Percentiles rank a stretch among this genome's conserved stretches.
These are phyloP conservation scores for Zootermopsis nevadensis DNA, from an alignment of 2,888 invertebrate species.

Conservation along the genomic window DNA sequence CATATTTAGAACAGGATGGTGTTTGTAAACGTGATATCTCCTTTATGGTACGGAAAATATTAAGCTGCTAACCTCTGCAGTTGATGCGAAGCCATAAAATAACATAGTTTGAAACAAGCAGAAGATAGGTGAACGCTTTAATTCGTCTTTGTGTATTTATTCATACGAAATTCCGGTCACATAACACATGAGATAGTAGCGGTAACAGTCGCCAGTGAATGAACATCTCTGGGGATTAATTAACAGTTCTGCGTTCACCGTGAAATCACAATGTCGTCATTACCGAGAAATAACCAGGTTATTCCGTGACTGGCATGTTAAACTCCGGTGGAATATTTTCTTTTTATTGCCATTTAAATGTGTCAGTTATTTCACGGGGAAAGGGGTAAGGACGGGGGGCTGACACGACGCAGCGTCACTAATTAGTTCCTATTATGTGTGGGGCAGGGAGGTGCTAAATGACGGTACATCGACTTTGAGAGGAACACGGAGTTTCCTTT, in stretches of 20 bases:
- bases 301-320: slow-evolving; percentile 3
- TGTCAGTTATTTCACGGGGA: background rate
- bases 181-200: background rate
- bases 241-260: slow-evolving; percentile 5
- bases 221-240: slow-evolving; percentile 13
- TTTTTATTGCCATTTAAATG: slow-evolving; percentile 2
- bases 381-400: too few relatives aligned
- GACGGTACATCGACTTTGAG: background rate
- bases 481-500: background rate
- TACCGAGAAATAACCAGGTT: slow-evolving; percentile 25
- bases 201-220: background rate
- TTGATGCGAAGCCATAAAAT: too few relatives aligned
- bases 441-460: slow-evolving; percentile 11
- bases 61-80: too few relatives aligned
- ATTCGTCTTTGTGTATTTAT: background rate
- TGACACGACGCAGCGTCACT: background rate
- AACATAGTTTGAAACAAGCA: too few relatives aligned
- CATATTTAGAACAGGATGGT: too few relatives aligned
- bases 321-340: slow-evolving; percentile 1
- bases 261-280: slow-evolving; percentile 18
- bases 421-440: slow-evolving; percentile 27
- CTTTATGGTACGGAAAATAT: too few relatives aligned
- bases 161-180: slow-evolving; percentile 1
- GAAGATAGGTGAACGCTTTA: too few relatives aligned
- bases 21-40: too few relatives aligned